These are phyloP conservation scores for Lamprotornis superbus DNA, from an alignment of 2,113 vertebrate genomes.

Conservation along the genomic window DNA sequence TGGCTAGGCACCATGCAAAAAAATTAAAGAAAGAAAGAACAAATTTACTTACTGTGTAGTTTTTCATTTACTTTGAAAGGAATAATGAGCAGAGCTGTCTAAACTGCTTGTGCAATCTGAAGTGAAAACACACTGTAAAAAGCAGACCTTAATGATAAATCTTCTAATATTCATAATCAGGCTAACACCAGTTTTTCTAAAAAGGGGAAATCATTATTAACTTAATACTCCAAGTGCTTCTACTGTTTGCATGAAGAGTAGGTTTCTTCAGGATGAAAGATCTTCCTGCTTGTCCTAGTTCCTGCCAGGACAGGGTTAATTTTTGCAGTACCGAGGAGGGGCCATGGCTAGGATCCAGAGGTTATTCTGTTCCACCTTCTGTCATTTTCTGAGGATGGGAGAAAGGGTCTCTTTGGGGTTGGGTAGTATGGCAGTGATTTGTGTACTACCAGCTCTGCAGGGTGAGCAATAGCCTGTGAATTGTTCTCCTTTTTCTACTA, in stretches of 20 bases:
- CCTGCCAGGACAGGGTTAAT: not conserved
- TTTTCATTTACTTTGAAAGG: not conserved
- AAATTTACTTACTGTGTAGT: not conserved
- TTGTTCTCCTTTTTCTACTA: not conserved
- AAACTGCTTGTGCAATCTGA: not conserved
- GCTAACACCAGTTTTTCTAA: not conserved
- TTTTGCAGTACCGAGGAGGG: not conserved
- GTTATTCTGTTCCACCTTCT: not conserved
- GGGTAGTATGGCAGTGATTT: not conserved
- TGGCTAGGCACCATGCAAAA: not conserved
- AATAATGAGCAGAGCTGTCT: not conserved
- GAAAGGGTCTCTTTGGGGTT: not conserved
- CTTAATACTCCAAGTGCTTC: not conserved
- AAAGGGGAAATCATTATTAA: not conserved
- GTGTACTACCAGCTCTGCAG: too few relatives aligned
- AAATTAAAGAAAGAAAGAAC: not conserved
- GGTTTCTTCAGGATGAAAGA: not conserved
- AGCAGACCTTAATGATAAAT: not conserved
- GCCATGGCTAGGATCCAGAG: too few relatives aligned
- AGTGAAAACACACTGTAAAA: not conserved
- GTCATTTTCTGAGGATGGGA: not conserved
- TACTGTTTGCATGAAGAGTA: not conserved
- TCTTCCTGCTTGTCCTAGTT: not conserved
- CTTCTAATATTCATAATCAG: not conserved
- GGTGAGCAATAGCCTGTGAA: not conserved